Percentiles rank a stretch among this genome's conserved stretches.
These are phyloP conservation scores for Eulemur macaco DNA, from an alignment of 2,113 vertebrate genomes.

Conservation along the genomic window DNA sequence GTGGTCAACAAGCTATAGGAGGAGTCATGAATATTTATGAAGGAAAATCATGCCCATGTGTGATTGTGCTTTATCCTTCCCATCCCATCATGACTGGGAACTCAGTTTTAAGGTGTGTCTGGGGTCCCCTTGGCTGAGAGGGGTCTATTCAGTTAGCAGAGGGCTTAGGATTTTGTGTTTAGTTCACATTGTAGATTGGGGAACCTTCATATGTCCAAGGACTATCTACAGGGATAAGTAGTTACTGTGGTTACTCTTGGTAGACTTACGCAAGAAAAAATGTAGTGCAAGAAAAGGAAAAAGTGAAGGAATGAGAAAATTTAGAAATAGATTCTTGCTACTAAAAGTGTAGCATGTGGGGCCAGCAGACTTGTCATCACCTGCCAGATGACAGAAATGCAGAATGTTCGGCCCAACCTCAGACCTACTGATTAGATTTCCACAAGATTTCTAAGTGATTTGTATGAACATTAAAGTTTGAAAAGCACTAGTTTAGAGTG, in stretches of 20 bases:
- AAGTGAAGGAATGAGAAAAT: background rate
- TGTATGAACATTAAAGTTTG: background rate
- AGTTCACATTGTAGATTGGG: background rate
- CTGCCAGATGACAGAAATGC: background rate
- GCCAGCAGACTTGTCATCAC: background rate
- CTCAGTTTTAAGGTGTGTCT: too few species aligned
- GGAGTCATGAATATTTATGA: too few species aligned
- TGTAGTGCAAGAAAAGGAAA: background rate
- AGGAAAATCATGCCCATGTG: too few species aligned
- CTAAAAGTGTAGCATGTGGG: background rate
- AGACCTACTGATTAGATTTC: background rate
- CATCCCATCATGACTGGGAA: too few species aligned
- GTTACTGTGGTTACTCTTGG: slow-evolving; percentile 10
- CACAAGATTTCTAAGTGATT: background rate
- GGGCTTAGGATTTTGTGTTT: too few species aligned
- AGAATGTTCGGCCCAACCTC: background rate
- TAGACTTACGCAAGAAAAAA: background rate
- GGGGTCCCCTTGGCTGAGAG: too few species aligned
- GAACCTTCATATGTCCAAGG: background rate
- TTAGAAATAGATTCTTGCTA: background rate
- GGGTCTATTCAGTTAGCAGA: too few species aligned
- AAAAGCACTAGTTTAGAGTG: background rate
- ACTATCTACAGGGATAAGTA: background rate
- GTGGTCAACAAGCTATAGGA: too few species aligned
- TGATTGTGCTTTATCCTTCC: too few species aligned